Percentiles rank a stretch among this genome's conserved stretches.
Conservation (phyloP, 2,888 invertebrate genomes). For the Amblyteles armatorius region DNA sequence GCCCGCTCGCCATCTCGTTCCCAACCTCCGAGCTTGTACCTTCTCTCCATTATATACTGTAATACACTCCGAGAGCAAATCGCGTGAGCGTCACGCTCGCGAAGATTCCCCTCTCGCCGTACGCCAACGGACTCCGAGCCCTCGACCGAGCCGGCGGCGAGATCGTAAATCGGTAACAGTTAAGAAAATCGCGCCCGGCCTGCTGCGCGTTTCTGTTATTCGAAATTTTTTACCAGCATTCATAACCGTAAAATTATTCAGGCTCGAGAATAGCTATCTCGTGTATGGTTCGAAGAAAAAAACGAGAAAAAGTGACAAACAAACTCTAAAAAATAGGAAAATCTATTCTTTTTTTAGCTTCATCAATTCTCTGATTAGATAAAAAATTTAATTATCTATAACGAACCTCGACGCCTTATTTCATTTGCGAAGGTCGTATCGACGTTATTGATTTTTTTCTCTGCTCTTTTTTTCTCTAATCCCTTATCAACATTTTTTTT, state of each 20-base stretch:
- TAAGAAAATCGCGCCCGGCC: constrained; percentile 23
- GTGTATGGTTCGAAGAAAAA: constrained; percentile 17
- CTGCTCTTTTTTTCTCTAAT: background rate
- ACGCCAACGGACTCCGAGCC: constrained; percentile 17
- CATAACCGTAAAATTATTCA: constrained; percentile 38
- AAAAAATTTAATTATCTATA: too few relatives aligned
- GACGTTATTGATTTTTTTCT: background rate
- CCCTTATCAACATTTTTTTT: background rate
- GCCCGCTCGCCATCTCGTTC: constrained; percentile 34
- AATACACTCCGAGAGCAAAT: constrained; percentile 33
- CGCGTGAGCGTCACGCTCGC: constrained; percentile 61
- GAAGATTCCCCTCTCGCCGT: constrained; percentile 43
- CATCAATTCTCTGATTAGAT: background rate
- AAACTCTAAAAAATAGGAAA: too few relatives aligned
- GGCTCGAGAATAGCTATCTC: constrained; percentile 3
- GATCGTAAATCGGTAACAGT: constrained; percentile 56
- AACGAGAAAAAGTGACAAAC: background rate
- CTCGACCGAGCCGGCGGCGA: constrained; percentile 5
- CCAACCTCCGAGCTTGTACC: constrained; percentile 6
- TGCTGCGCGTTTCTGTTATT: background rate
- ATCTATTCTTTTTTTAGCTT: background rate
- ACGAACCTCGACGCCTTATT: too few relatives aligned
- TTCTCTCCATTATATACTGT: constrained; percentile 23
- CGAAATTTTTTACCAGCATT: constrained; percentile 2
- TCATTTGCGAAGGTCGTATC: background rate